phyloP scores from a whole-genome alignment of 1,140 invertebrate genomes.

The Eueides isabella region DNA sequence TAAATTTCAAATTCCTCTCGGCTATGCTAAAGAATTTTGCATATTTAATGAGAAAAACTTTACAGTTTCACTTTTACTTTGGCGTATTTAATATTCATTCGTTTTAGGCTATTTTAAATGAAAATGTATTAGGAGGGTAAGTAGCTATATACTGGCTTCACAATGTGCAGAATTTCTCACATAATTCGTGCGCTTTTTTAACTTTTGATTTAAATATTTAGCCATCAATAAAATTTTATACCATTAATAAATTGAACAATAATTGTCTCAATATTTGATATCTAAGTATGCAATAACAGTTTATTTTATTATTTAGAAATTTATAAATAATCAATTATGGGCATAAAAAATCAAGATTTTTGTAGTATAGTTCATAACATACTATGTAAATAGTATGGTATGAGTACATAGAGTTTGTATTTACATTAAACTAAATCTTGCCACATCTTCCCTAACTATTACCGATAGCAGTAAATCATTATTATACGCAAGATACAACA shows the following conservation, averaged over 20 bases:
- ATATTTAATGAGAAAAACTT: constrained; percentile 22
- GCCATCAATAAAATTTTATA: no score
- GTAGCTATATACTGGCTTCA: neutral
- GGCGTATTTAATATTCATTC: constrained; percentile 15
- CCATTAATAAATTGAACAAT: no score
- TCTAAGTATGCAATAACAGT: no score
- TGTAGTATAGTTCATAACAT: no score
- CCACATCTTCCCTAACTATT: constrained; percentile 20
- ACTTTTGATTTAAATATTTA: no score
- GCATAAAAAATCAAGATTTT: no score
- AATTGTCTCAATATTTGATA: no score
- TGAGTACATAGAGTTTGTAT: neutral
- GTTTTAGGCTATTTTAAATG: neutral
- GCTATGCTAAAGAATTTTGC: constrained; percentile 16
- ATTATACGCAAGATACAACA: constrained; percentile 26
- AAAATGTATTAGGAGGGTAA: neutral
- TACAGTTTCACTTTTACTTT: constrained; percentile 19
- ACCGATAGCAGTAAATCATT: constrained; percentile 33
- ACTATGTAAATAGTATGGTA: no score
- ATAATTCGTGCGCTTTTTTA: no score
- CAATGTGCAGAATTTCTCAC: no score
- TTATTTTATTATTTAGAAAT: no score
- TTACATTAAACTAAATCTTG: neutral
- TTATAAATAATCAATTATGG: no score
- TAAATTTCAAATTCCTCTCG: constrained; percentile 22